Evolutionary conservation across 2,888 invertebrate genomes (phyloP).

Genomic region (Morpho achilles): DNA sequence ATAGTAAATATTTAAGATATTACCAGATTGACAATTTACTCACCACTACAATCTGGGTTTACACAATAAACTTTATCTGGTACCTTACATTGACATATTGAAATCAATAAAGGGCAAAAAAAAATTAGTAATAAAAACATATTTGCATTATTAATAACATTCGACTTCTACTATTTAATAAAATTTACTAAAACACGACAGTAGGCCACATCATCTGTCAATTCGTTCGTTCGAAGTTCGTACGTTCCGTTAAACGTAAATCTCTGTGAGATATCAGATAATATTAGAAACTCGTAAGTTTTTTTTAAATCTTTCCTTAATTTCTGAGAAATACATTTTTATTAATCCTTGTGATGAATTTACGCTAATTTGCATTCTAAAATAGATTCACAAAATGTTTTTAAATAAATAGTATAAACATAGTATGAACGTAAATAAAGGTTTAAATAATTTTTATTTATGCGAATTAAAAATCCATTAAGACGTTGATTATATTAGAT

Average conservation of each 20-base stretch:
- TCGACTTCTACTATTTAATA: slow-evolving; percentile 42
- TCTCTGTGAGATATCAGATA: background rate
- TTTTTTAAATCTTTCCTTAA: background rate
- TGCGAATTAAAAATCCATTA: too few relatives aligned
- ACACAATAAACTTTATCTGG: slow-evolving; percentile 86
- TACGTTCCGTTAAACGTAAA: slow-evolving; percentile 12
- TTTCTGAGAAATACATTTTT: too few relatives aligned
- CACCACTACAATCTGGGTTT: slow-evolving; percentile 85
- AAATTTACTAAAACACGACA: slow-evolving; percentile 58
- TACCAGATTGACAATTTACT: slow-evolving; percentile 44
- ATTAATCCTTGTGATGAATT: too few relatives aligned
- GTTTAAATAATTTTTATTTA: too few relatives aligned
- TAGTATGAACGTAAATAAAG: too few relatives aligned
- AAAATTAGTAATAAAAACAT: slow-evolving; percentile 63
- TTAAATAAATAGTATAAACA: too few relatives aligned
- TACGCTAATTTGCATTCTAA: too few relatives aligned
- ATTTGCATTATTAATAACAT: slow-evolving; percentile 61
- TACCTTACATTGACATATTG: slow-evolving; percentile 63
- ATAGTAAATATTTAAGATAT: slow-evolving; percentile 15
- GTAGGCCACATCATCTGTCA: slow-evolving; percentile 78
- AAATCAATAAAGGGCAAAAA: slow-evolving; percentile 59
- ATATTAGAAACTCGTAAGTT: slow-evolving; percentile 1
- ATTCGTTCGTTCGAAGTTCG: slow-evolving; percentile 36
- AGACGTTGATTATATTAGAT: too few relatives aligned
- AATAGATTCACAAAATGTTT: too few relatives aligned